Conservation (phyloP, 2,113 vertebrate species). For the Strix aluco region DNA sequence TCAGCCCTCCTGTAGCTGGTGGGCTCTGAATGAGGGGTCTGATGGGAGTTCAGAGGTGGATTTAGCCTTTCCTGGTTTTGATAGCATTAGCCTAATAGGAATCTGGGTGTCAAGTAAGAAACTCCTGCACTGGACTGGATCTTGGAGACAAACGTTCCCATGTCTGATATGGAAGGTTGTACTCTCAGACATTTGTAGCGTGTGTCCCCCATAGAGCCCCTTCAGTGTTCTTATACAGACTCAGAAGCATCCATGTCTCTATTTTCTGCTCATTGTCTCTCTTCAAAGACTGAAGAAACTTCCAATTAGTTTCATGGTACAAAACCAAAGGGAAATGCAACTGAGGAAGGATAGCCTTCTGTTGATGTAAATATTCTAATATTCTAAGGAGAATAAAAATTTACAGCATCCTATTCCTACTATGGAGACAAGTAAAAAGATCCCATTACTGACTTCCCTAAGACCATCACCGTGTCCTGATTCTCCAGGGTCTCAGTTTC, state of each 20-base stretch:
- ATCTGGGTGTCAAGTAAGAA: not conserved
- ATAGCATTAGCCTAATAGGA: not conserved
- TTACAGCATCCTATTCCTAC: not conserved
- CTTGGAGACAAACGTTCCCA: not conserved
- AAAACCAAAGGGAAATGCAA: not conserved
- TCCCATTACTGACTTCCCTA: not conserved
- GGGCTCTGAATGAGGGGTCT: not conserved
- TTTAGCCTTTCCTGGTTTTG: not conserved
- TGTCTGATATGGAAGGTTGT: not conserved
- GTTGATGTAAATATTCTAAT: not conserved
- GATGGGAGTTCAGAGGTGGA: not conserved
- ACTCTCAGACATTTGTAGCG: not conserved
- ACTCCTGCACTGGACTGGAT: not conserved
- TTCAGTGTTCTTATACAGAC: not conserved
- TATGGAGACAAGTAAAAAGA: not conserved
- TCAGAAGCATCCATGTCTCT: not conserved
- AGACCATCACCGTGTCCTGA: not conserved
- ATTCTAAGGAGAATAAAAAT: not conserved
- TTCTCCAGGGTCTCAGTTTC: not conserved
- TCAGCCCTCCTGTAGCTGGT: not conserved
- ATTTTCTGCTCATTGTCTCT: not conserved
- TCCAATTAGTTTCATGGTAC: not conserved
- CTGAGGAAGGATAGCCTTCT: not conserved
- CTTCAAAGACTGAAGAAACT: not conserved
- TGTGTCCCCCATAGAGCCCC: accelerated